These are phyloP conservation scores for Meteorus cinctellus DNA, from an alignment of 2,888 invertebrate genomes.

Conservation along the genomic window DNA sequence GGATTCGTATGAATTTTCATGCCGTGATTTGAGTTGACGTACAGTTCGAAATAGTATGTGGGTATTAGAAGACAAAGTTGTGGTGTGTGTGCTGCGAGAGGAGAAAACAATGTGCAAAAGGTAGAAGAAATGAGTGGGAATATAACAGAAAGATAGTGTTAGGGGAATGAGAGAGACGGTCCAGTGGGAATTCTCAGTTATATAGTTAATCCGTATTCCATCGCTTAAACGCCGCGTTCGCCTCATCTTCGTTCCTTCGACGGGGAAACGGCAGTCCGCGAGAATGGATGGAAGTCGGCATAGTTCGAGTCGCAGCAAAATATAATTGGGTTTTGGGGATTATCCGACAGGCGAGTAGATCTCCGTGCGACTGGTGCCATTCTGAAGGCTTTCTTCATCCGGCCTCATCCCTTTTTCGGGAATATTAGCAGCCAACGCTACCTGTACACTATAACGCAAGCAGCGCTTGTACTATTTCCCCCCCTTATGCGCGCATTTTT, in stretches of 20 bases:
- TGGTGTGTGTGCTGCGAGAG: neutral
- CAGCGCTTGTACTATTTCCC: constrained; percentile 17
- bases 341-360: constrained; percentile 71
- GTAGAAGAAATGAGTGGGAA: constrained; percentile 7
- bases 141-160: constrained; percentile 33
- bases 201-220: constrained; percentile 73
- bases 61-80: neutral
- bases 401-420: constrained; percentile 29
- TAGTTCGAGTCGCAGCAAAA: constrained; percentile 72
- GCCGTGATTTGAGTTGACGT: neutral
- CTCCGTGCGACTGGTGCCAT: constrained; percentile 66
- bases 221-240: constrained; percentile 65
- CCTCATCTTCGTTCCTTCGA: constrained; percentile 41
- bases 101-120: neutral
- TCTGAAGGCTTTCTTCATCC: constrained; percentile 48
- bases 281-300: constrained; percentile 69
- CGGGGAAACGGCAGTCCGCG: constrained; percentile 19
- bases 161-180: constrained; percentile 53
- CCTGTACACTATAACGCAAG: neutral
- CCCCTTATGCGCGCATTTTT: neutral
- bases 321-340: constrained; percentile 73
- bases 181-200: constrained; percentile 70
- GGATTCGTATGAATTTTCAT: constrained; percentile 14
- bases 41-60: neutral
- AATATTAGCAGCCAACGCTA: constrained; percentile 1